A percentile compares a stretch with the other conserved stretches of the same genome.
phyloP scores from a whole-genome alignment of 2,888 invertebrate species.

The Pseudolycoriella hygida region DNA sequence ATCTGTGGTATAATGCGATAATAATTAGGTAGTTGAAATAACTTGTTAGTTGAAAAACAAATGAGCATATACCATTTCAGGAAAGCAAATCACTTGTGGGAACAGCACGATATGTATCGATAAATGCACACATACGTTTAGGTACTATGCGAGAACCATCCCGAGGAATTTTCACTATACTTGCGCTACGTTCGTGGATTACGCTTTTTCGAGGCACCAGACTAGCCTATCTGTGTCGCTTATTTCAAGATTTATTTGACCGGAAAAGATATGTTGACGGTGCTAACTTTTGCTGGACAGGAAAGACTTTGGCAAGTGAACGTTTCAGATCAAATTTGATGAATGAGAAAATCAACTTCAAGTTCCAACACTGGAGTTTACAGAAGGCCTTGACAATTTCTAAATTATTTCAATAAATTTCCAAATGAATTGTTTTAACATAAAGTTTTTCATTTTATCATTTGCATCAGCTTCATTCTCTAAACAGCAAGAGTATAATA shows the following conservation, averaged over 20 bases:
- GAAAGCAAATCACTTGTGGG: constrained; percentile 99
- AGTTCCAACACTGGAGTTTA: too few relatives aligned
- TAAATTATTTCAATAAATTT: too few relatives aligned
- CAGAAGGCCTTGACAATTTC: too few relatives aligned
- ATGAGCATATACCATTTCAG: constrained; percentile 99
- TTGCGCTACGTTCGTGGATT: constrained; percentile 90
- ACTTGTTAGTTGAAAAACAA: constrained; percentile 98
- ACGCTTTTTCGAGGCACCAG: constrained; percentile 99
- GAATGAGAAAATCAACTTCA: too few relatives aligned
- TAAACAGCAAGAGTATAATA: too few relatives aligned
- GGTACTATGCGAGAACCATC: constrained; percentile 67
- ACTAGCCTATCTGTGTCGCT: constrained; percentile 95
- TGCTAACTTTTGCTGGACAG: constrained; percentile 91
- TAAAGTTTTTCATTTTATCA: too few relatives aligned
- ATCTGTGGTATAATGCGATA: too few relatives aligned
- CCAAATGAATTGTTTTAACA: too few relatives aligned
- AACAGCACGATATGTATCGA: constrained; percentile 99
- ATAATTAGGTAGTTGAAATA: too few relatives aligned
- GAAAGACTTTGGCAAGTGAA: constrained; percentile 48
- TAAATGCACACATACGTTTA: constrained; percentile 97
- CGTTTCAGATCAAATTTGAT: too few relatives aligned
- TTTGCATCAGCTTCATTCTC: too few relatives aligned
- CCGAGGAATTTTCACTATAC: constrained; percentile 96
- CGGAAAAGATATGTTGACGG: constrained; percentile 75
- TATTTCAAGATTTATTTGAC: constrained; percentile 85